These are phyloP conservation scores for Diogma glabrata DNA, from an alignment of 2,888 invertebrate genomes.

Conservation along the genomic window DNA sequence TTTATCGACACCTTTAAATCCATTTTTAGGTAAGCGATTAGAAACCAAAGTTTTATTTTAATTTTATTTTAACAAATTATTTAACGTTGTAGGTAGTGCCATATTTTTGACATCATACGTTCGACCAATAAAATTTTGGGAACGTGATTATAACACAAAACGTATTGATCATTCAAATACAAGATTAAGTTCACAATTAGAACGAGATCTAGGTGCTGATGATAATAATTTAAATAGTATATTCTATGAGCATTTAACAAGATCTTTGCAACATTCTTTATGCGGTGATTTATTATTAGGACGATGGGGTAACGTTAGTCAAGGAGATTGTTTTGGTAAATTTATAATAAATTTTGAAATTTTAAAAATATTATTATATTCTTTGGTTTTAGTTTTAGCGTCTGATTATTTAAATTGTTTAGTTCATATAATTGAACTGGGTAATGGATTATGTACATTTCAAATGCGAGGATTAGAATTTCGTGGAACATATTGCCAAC, in stretches of 20 bases:
- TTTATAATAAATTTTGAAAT: constrained; percentile 12
- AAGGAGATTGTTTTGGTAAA: constrained; percentile 86
- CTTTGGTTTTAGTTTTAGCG: constrained; percentile 62
- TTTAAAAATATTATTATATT: neutral
- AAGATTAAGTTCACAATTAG: constrained; percentile 84
- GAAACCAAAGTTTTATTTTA: constrained; percentile 7
- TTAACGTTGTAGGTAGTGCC: constrained; percentile 78
- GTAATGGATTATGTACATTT: constrained; percentile 96
- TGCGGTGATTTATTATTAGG: constrained; percentile 88
- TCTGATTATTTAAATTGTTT: constrained; percentile 97
- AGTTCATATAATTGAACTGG: constrained; percentile 94
- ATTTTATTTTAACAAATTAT: constrained; percentile 4
- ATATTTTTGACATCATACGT: constrained; percentile 98
- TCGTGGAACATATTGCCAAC: constrained; percentile 97
- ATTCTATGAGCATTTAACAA: constrained; percentile 96
- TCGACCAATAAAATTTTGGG: constrained; percentile 99
- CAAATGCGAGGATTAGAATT: constrained; percentile 97
- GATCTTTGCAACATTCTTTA: constrained; percentile 89
- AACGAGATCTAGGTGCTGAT: constrained; percentile 83
- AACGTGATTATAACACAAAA: constrained; percentile 94
- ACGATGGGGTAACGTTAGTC: constrained; percentile 91
- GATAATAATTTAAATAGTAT: constrained; percentile 98
- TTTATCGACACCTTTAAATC: constrained; percentile 91
- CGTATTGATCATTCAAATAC: constrained; percentile 97
- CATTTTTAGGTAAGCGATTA: constrained; percentile 76